phyloP scores from a whole-genome alignment of 1,140 invertebrate species.

The Acromyrmex echinatior region DNA sequence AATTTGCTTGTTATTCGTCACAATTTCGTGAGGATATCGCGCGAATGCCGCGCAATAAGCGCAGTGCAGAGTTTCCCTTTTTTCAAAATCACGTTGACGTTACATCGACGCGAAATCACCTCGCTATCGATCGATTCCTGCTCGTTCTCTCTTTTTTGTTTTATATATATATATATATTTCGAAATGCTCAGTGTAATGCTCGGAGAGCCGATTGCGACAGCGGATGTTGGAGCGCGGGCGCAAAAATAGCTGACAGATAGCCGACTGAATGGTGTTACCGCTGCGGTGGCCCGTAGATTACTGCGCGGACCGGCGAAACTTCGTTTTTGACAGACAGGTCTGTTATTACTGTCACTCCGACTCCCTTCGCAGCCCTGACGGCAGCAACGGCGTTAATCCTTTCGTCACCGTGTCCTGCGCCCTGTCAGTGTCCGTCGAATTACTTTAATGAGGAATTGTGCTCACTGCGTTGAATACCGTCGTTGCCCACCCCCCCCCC shows the following conservation, averaged over 20 bases:
- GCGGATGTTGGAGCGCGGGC: conserved; percentile 63
- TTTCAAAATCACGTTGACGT: conserved; percentile 46
- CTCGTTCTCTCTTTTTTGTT: conserved; percentile 43
- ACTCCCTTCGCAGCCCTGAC: conserved; percentile 55
- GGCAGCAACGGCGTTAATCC: conserved; percentile 70
- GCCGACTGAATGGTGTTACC: conserved; percentile 74
- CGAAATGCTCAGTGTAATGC: conserved; percentile 57
- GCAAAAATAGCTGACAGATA: conserved; percentile 80
- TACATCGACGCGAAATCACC: conserved; percentile 45
- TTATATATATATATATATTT: conserved; percentile 42
- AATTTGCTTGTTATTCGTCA: conserved; percentile 55
- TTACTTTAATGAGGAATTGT: conserved; percentile 72
- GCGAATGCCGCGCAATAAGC: conserved; percentile 22
- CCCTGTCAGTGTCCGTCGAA: conserved; percentile 70
- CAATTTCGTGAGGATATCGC: conserved; percentile 35
- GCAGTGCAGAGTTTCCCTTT: conserved; percentile 20
- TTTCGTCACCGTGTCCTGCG: conserved; percentile 70
- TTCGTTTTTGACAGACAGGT: conserved; percentile 79
- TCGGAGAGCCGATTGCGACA: conserved; percentile 60
- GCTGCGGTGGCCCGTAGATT: conserved; percentile 64
- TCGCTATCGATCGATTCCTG: conserved; percentile 40
- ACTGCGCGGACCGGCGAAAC: conserved; percentile 68
- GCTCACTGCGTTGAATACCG: conserved; percentile 57
- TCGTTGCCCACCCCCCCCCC: too few relatives aligned
- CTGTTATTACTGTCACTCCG: conserved; percentile 81